phyloP scores from a whole-genome alignment of 1,140 invertebrate species.

The Bombyx mandarina region DNA sequence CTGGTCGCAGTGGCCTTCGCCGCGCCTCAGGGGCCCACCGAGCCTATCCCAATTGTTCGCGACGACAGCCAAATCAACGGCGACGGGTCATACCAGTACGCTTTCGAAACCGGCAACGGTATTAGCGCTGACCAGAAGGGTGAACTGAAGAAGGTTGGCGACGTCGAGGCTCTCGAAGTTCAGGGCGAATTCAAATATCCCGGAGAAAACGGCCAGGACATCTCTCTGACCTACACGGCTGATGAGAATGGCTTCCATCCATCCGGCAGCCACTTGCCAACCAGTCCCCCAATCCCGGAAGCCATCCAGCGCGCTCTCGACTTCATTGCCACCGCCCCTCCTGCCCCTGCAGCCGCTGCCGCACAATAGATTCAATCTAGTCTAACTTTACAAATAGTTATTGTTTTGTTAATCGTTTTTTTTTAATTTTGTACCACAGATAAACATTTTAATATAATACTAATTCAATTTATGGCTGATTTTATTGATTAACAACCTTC shows the following conservation, averaged over 20 bases:
- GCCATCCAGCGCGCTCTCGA: constrained; percentile 66
- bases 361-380: constrained; percentile 19
- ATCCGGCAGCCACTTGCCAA: constrained; percentile 74
- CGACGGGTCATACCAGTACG: constrained; percentile 60
- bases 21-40: constrained; percentile 41
- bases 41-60: constrained; percentile 54
- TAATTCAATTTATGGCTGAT: no score
- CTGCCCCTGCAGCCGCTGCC: constrained; percentile 24
- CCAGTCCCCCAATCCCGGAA: constrained; percentile 74
- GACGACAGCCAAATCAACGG: constrained; percentile 60
- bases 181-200: constrained; percentile 78
- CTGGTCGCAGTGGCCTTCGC: constrained; percentile 41
- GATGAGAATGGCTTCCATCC: constrained; percentile 83
- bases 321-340: constrained; percentile 63
- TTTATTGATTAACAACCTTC: no score
- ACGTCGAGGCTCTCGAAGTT: constrained; percentile 72
- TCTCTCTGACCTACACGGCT: constrained; percentile 80
- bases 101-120: constrained; percentile 78
- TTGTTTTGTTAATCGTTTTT: constrained; percentile 14
- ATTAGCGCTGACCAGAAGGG: constrained; percentile 81
- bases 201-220: constrained; percentile 72
- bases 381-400: constrained; percentile 24
- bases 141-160: constrained; percentile 73
- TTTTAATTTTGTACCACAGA: constrained; percentile 23
- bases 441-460: constrained; percentile 3